phyloP scores from a whole-genome alignment of 2,888 invertebrate species.

The Cataglyphis altisquamis region DNA sequence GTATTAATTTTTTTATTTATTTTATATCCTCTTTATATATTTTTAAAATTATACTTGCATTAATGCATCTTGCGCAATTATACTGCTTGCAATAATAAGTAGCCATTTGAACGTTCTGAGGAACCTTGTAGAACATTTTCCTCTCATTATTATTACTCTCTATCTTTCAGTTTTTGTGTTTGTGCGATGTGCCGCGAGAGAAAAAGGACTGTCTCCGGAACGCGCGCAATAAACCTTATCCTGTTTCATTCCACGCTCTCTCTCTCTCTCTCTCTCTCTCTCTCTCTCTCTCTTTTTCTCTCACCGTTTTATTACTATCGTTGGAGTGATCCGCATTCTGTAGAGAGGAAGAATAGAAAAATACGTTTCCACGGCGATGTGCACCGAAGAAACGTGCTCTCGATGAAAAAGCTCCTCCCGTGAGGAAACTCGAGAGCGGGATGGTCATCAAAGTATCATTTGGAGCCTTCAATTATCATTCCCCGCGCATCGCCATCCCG shows the following conservation, averaged over 20 bases:
- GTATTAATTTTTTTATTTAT: background rate
- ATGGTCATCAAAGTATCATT: conserved; percentile 50
- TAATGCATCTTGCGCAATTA: background rate
- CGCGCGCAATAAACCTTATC: conserved; percentile 17
- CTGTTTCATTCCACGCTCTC: background rate
- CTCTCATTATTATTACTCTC: conserved; percentile 6
- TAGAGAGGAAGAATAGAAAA: conserved; percentile 10
- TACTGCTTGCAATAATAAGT: background rate
- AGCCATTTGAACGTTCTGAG: background rate
- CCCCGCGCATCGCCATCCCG: background rate
- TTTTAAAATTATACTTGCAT: background rate
- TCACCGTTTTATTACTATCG: conserved; percentile 30
- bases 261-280: too few species aligned
- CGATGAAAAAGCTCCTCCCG: conserved; percentile 20
- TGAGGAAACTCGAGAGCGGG: conserved; percentile 8
- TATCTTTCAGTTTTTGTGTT: conserved; percentile 14
- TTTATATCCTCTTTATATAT: background rate
- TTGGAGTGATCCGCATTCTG: background rate
- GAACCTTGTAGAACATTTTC: background rate
- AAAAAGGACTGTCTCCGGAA: background rate
- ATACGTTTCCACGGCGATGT: conserved; percentile 15
- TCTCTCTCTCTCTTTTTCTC: background rate
- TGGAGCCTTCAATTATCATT: conserved; percentile 43
- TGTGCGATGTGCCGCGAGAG: background rate
- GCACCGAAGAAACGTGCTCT: background rate